A percentile compares a stretch with the other conserved stretches of the same genome.
Conservation (phyloP, 2,113 vertebrate genomes). For the Stigmatopora argus region DNA sequence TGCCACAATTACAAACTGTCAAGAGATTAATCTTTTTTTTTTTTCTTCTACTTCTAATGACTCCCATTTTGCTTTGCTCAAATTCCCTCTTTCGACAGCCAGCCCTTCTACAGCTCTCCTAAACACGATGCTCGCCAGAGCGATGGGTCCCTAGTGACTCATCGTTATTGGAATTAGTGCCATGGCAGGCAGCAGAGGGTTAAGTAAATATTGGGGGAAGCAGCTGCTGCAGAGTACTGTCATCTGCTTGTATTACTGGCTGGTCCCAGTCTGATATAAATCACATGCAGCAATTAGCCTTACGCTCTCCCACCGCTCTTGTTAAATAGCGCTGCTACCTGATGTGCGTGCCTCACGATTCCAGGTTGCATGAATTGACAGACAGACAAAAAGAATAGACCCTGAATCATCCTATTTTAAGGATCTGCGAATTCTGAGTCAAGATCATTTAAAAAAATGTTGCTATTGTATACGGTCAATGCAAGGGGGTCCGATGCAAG, state of each 20-base stretch:
- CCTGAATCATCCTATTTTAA: too few relatives aligned
- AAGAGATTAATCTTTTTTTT: slow-evolving; percentile 45
- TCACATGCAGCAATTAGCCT: slow-evolving; percentile 68
- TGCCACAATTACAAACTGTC: slow-evolving; percentile 34
- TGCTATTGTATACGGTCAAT: too few relatives aligned
- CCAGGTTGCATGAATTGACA: slow-evolving; percentile 15
- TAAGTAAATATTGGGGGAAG: slow-evolving; percentile 71
- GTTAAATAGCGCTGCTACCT: slow-evolving; percentile 58
- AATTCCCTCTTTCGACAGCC: slow-evolving; percentile 35
- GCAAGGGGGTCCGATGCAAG: too few relatives aligned
- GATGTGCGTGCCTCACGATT: slow-evolving; percentile 31
- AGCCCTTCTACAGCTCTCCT: slow-evolving; percentile 33
- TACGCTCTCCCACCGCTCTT: slow-evolving; percentile 53
- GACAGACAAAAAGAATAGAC: neutral
- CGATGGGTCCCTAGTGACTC: slow-evolving; percentile 56
- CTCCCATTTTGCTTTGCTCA: slow-evolving; percentile 42
- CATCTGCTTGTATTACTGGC: slow-evolving; percentile 55
- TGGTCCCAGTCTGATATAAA: slow-evolving; percentile 63
- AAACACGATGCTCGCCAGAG: slow-evolving; percentile 40
- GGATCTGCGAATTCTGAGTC: too few relatives aligned
- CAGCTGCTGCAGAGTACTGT: slow-evolving; percentile 63
- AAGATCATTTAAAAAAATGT: too few relatives aligned
- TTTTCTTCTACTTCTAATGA: slow-evolving; percentile 42
- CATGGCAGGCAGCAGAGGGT: slow-evolving; percentile 63
- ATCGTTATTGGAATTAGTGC: slow-evolving; percentile 49